Evolutionary conservation across 2,797 vertebrate species (phyloP).

Genomic region (Pempheris klunzingeri): DNA sequence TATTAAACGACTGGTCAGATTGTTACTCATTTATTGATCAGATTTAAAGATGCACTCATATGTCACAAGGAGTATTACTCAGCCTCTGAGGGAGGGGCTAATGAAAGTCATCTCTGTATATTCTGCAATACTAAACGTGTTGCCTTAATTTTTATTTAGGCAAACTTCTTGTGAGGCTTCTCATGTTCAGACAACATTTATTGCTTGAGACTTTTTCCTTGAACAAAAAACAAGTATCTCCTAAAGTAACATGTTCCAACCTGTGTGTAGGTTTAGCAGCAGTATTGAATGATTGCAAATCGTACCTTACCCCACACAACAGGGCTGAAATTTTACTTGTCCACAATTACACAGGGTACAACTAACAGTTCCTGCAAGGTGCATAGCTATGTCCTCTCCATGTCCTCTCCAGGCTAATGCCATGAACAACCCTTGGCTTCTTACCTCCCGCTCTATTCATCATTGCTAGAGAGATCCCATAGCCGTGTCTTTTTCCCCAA

Average conservation of each 20-base stretch:
- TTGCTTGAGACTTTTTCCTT: not conserved
- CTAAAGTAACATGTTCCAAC: not conserved
- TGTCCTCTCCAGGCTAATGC: constrained; percentile 42
- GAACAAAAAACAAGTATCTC: no score
- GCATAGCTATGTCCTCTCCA: constrained; percentile 24
- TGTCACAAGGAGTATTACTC: not conserved
- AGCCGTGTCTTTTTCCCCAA: not conserved
- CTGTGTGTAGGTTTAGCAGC: not conserved
- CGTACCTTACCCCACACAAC: not conserved
- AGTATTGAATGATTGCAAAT: not conserved
- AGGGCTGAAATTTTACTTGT: not conserved
- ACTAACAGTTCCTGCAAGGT: not conserved
- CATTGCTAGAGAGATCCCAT: constrained; percentile 30
- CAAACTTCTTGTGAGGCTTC: not conserved
- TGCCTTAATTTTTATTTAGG: not conserved
- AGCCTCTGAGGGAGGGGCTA: not conserved
- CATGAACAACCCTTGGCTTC: constrained; percentile 21
- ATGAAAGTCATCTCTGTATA: not conserved
- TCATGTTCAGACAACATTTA: not conserved
- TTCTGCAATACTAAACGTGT: not conserved
- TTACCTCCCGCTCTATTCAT: constrained; percentile 54
- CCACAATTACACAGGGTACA: not conserved
- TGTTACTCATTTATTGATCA: not conserved
- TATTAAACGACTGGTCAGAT: not conserved
- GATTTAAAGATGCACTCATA: not conserved